Base-by-base conservation (phyloP, 2,797 vertebrate genomes). In the Sarcoramphus papa region DNA sequence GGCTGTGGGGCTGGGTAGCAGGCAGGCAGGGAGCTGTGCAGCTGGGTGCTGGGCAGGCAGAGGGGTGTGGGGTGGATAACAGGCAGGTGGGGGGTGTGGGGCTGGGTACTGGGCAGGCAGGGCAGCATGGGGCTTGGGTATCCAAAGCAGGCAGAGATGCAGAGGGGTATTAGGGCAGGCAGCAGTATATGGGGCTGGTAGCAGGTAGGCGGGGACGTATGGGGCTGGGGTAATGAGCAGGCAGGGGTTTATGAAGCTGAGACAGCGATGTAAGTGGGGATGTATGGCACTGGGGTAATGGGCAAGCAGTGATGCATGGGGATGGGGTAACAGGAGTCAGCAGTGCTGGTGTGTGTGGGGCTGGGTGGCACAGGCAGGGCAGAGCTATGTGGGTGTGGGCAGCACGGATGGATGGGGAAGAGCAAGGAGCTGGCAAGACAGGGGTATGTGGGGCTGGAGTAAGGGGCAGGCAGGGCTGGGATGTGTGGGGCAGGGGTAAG, bases 261-360 rank as follows among this genome's bases (percentile, higher is more conserved):
- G 28, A n/a, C 45, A 31, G 72, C 2, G 0, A 2, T 31, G 4
- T 10, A 11, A 3, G 25, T 13, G 51, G 65, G 31, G 21, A 12
- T 31, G 37, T 21, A 33, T 20, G 50, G 53, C 65, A 14, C 23
- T 17, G 50, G 31, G 35, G 41, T 35, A 4, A 8, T 9, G 67
- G 50, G 17, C 45, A 18, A 47, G 80, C 25, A 18, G 86, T 28
- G 81, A 16, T 1, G 3, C 18, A 13, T 12, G 9, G 37, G 17
- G 59, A 54, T 53, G 62, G 64, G 57, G n/a, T 28, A n/a, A 19
- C 22, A 25, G 74, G 33, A 84, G 33, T 17, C 43, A 18, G 41
- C 57, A 12, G 79, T 2, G 45, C 63, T 45, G 86, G 9, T 20
- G 28, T 53, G 48, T 21, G 28, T 14, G 62, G 47, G 51, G 20